A percentile compares a stretch with the other conserved stretches of the same genome.
Evolutionary conservation across 2,888 invertebrate species (phyloP).

Genomic region (Acleris literana): DNA sequence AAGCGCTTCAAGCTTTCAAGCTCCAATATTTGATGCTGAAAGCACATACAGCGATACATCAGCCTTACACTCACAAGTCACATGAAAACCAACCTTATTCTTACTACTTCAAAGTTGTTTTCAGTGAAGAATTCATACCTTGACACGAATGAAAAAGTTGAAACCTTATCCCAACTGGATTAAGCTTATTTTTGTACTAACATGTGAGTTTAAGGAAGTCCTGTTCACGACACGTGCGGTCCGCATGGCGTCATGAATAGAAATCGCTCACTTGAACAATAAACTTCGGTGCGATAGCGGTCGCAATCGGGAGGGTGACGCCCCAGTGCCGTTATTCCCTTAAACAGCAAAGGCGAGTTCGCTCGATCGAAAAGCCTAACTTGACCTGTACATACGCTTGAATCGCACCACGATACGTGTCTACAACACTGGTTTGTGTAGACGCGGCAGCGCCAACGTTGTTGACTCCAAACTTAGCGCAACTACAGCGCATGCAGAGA

Average conservation of each 20-base stretch:
- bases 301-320: slow-evolving; percentile 3
- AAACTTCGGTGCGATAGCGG: slow-evolving; percentile 54
- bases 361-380: no score
- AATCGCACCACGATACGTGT: no score
- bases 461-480: no score
- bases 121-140: background rate
- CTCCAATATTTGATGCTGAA: background rate
- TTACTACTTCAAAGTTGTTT: background rate
- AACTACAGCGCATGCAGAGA: no score
- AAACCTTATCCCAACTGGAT: no score
- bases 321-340: slow-evolving; percentile 11
- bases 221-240: slow-evolving; percentile 17
- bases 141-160: no score
- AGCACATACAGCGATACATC: background rate
- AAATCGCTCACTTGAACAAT: slow-evolving; percentile 70
- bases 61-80: background rate
- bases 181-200: no score
- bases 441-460: no score
- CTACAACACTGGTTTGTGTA: no score
- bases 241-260: slow-evolving; percentile 66
- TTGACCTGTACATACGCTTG: no score
- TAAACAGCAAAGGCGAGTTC: slow-evolving; percentile 26
- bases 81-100: background rate
- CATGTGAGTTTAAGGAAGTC: no score
- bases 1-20: background rate